phyloP scores from a whole-genome alignment of 2,888 invertebrate species.

The Glomeris marginata region DNA sequence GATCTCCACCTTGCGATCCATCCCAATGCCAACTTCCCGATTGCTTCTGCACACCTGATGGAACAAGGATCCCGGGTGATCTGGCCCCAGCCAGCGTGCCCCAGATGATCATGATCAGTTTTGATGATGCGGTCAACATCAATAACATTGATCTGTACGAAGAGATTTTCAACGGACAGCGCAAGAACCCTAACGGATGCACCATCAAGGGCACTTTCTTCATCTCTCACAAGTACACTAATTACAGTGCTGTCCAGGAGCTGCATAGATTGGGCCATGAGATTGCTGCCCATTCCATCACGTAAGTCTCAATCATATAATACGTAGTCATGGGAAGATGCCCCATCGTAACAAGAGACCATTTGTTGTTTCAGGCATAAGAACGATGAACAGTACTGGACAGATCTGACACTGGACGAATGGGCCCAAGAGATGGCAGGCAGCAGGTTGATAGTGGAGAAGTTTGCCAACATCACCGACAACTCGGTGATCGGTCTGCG shows the following conservation, averaged over 20 bases:
- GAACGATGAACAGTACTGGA: constrained; percentile 83
- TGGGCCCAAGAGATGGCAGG: constrained; percentile 95
- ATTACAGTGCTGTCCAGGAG: constrained; percentile 84
- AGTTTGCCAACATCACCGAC: constrained; percentile 75
- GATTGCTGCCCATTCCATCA: constrained; percentile 84
- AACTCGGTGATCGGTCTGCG: constrained; percentile 82
- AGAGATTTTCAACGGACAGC: constrained; percentile 74
- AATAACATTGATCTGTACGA: constrained; percentile 88
- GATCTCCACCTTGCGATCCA: constrained; percentile 78
- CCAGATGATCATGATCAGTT: constrained; percentile 87
- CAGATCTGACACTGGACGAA: constrained; percentile 75
- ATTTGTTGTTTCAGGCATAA: constrained; percentile 49
- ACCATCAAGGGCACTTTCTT: constrained; percentile 86
- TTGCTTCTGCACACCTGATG: constrained; percentile 88
- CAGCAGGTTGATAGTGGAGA: constrained; percentile 77
- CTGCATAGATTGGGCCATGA: constrained; percentile 83
- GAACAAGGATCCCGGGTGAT: constrained; percentile 46
- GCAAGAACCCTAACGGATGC: constrained; percentile 85
- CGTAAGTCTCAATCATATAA: constrained; percentile 40
- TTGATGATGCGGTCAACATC: constrained; percentile 88
- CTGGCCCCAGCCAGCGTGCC: constrained; percentile 41
- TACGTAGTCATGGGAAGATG: too few relatives aligned
- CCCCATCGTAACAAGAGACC: constrained; percentile 17
- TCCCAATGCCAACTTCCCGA: constrained; percentile 73
- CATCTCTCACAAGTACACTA: constrained; percentile 82